phyloP scores from a whole-genome alignment of 2,113 vertebrate genomes.

The Nematolebias whitei region DNA sequence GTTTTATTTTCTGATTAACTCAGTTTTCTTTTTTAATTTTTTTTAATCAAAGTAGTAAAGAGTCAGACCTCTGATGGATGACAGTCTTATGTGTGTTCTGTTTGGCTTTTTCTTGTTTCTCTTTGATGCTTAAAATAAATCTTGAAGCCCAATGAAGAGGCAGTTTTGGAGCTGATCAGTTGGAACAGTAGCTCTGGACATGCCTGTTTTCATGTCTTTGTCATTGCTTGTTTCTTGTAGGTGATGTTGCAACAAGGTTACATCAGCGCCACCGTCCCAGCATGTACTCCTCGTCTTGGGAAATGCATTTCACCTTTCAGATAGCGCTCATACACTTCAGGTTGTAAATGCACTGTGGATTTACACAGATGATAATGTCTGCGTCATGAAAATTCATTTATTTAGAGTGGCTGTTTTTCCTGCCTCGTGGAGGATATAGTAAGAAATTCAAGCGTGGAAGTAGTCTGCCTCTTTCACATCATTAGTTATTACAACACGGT shows the following conservation, averaged over 20 bases:
- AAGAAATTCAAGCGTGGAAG: not conserved
- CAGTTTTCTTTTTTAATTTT: not conserved
- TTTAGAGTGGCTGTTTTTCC: not conserved
- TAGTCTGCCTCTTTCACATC: not conserved
- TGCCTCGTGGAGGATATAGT: not conserved
- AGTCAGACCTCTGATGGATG: too few relatives aligned
- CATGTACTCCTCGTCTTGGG: constrained; percentile 3
- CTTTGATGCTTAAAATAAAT: not conserved
- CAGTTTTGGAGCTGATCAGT: not conserved
- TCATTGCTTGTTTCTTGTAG: constrained; percentile 1
- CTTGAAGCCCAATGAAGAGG: too few relatives aligned
- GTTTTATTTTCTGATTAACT: not conserved
- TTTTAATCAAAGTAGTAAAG: too few relatives aligned
- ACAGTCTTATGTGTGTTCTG: not conserved
- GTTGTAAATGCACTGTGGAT: not conserved
- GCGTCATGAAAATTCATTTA: not conserved
- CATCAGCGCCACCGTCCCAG: constrained; percentile 40
- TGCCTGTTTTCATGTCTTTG: not conserved
- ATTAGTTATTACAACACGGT: constrained; percentile 34
- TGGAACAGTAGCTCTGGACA: not conserved
- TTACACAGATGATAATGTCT: not conserved
- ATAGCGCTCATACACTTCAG: not conserved
- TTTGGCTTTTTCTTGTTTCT: not conserved
- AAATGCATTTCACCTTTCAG: not conserved
- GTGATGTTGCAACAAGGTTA: constrained; percentile 60